Base-by-base conservation (phyloP, 2,113 vertebrate genomes). In the Verasper variegatus region DNA sequence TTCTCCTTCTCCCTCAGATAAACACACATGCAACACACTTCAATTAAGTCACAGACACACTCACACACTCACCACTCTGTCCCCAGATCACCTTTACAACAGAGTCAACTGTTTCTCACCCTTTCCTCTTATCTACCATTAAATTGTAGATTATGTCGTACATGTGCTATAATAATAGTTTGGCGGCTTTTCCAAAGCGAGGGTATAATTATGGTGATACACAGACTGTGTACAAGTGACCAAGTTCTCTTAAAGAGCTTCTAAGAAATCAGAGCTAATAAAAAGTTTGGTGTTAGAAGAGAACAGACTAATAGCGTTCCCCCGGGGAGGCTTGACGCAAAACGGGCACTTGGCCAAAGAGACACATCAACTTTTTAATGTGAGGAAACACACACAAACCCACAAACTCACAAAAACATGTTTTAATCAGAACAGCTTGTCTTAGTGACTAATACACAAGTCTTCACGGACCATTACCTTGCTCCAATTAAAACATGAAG, bases 401-500 rank as follows among this genome's bases (percentile, higher is more conserved):
- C 61, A 63, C 61, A 14, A 45, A 62, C 23, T 61, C 61, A 21
- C 5, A 63, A 57, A 63, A 63, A 63, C n/a, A 45, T 65, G 61
- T 82, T 78, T 45, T 49, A 58, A 87, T 80, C 81, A 55, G 76
- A 93, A 93, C 92, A 94, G 94, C 92, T 94, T 94, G 93, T 84
- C 85, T 91, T 85, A 75, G 83, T 88, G 84, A 88, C 90, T 92
- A 90, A 92, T 83, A 87, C 88, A 91, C 84, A 86, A 86, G 83
- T 89, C 80, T 91, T 93, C 76, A 88, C 64, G 69, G 85, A 92
- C 90, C 89, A 92, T 94, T 94, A 93, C 89, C 87, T 91, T 78
- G 75, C 81, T 81, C 91, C 87, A 93, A 94, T 93, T 94, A 94
- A 93, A 93, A 91, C 88, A 92, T 91, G 88, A 88, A 89, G 86